Evolutionary conservation across 2,797 vertebrate genomes (phyloP), one percentile per base, ranked within the genome.

Genomic region (Lithobates sylvaticus): DNA sequence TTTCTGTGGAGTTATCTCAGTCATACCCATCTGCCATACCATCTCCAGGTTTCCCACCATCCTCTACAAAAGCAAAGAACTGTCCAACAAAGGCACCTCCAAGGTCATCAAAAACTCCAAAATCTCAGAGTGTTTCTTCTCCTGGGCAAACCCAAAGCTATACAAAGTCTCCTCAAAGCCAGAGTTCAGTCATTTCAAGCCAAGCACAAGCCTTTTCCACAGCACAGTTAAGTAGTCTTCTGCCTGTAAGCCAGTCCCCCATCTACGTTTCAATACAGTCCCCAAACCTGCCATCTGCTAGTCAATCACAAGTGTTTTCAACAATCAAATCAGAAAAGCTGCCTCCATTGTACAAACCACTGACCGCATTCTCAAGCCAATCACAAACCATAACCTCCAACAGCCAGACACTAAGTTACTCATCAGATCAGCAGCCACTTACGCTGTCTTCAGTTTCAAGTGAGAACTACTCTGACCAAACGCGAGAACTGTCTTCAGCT

Each of bases 171-270:
- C 94, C 94, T 88, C 97, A 96, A 83, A 99, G 97, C 91, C 96
- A 97, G 93, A 97, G 95, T 91, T 97, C 97, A 32, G 97, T 97
- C 88, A 96, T 98, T 91, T 95, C 97, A 68, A 96, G 97, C 92
- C 98, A 99, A 94, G 93, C 96, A 91, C 96, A 96, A 92, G 93
- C 95, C 69, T 97, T 96, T 89, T 96, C 96, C 88, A 96, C 96
- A 88, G 94, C 96, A 78, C 97, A 98, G 91, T 94, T 99, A 68
- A 95, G 97, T 72, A 96, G 94, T 89, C 93, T 98, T 68, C 93
- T 99, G 92, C 97, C 98, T 0, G 95, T 95, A 89, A 97, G 94
- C 93, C 94, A 98, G 79, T 96, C 97, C 72, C 97, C 98, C 92
- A 96, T 94, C 76, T 98, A 97, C 44, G 94, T 96, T 88, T 93